Evolutionary conservation across 2,797 vertebrate genomes (phyloP), one percentile per base, ranked within the genome.

Genomic region (Scomberomorus guttatus): DNA sequence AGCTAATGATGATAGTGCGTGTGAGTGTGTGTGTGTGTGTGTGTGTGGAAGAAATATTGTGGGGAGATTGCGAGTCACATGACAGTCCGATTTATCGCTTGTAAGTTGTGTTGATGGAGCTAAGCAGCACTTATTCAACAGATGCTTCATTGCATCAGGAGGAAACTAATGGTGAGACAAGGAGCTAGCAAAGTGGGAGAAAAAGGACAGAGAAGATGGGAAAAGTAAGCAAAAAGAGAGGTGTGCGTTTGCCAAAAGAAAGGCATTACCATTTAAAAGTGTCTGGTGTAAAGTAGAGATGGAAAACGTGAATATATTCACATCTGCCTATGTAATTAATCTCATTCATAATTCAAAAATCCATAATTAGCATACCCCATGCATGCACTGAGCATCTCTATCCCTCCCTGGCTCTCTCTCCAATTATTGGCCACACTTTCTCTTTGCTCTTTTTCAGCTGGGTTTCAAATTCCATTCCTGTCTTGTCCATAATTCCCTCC

Each of bases 331-430:
- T 86, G 80, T 83, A 93, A 93, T 93, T 92, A 88, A 93, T 94
- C 93, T 91, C 88, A 94, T 95, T 94, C 87, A 95, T 94, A 91
- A 95, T 94, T 93, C 86, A 94, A 82, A 89, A 79, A 80, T 75
- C 75, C 77, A 58, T 82, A 84, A 94, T 96, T 94, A 94, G 87
- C 91, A 93, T 87, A 88, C 51, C 83, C 71, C 75, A 76, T 87
- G 84, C 77, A 81, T 70, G 74, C 85, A 80, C 64, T 25, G 60
- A 61, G 79, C 72, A 79, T 81, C 83, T 74, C 72, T 48, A 65
- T 61, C 61, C 46, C 61, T 90, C 79, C 62, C 75, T 3, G 37
- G 52, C 62, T 60, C 56, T 50, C 9, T 60, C 77, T 85, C 39
- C 34, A 73, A 34, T 75, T 68, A 72, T 71, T 66, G 37, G 74